Evolutionary conservation across 2,113 vertebrate genomes (phyloP).

Genomic region (Progne subis): DNA sequence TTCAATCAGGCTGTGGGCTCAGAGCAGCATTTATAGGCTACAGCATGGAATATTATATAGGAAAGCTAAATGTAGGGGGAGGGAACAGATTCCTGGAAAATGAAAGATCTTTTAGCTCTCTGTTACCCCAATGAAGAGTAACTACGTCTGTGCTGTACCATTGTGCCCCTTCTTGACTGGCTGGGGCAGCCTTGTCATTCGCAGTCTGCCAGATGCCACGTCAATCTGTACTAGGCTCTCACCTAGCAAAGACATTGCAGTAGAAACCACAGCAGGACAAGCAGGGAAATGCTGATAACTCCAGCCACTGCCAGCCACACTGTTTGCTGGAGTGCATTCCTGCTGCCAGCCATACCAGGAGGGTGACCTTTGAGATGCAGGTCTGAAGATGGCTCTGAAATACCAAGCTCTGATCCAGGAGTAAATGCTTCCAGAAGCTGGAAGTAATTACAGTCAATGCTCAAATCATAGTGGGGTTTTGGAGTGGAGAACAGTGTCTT

Average conservation of each 20-base stretch:
- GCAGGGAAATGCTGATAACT: neutral
- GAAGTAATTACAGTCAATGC: neutral
- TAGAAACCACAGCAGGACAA: neutral
- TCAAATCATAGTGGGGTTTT: neutral
- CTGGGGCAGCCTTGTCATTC: neutral
- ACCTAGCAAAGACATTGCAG: neutral
- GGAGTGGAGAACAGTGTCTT: neutral
- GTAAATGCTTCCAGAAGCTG: neutral
- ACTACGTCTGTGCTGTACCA: neutral
- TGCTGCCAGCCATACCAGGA: neutral
- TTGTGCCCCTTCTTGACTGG: neutral
- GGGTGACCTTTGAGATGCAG: neutral
- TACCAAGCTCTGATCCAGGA: neutral
- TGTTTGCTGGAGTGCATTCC: neutral
- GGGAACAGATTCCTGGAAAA: slow-evolving; percentile 77
- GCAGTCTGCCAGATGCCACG: neutral
- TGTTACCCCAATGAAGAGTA: neutral
- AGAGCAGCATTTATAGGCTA: slow-evolving; percentile 82
- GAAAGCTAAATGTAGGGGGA: slow-evolving; percentile 72
- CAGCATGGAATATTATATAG: slow-evolving; percentile 83
- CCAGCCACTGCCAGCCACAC: neutral
- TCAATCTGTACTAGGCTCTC: neutral
- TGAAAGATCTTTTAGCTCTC: slow-evolving; percentile 53
- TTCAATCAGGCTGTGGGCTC: slow-evolving; percentile 85
- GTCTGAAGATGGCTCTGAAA: neutral